Evolutionary conservation across 2,113 vertebrate genomes (phyloP).

Genomic region (Megaceryle maxima): DNA sequence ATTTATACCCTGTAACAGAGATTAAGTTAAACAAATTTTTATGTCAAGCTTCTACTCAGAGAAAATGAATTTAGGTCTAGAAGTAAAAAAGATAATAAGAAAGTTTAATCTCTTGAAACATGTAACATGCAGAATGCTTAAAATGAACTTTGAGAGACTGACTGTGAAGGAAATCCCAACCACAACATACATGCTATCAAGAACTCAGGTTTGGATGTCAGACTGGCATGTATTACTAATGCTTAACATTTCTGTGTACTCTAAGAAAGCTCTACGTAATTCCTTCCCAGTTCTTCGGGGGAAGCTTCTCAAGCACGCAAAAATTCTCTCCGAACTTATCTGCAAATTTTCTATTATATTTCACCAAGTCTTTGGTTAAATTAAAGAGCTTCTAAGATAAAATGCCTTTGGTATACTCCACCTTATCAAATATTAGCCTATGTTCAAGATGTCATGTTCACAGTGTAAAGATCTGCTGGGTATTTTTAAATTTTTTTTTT

Average conservation of each 20-base stretch:
- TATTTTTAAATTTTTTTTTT: neutral
- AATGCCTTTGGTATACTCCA: neutral
- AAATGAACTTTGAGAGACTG: neutral
- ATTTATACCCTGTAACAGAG: neutral
- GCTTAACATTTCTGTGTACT: neutral
- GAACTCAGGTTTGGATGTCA: neutral
- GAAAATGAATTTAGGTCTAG: neutral
- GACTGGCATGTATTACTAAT: neutral
- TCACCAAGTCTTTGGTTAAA: neutral
- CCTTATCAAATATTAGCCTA: neutral
- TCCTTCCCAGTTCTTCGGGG: neutral
- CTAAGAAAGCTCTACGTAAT: neutral
- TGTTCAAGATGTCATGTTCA: neutral
- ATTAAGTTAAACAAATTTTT: neutral
- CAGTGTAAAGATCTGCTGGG: neutral
- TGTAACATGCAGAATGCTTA: accelerated
- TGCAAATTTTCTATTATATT: neutral
- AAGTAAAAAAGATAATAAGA: neutral
- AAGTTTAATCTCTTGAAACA: neutral
- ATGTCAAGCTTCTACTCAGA: neutral
- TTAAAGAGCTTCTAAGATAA: neutral
- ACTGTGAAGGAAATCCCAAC: neutral
- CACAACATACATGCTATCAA: neutral
- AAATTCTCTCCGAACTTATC: neutral
- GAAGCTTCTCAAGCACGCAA: neutral